Conservation (phyloP, 2,797 vertebrate genomes). For the Acropternis orthonyx region DNA sequence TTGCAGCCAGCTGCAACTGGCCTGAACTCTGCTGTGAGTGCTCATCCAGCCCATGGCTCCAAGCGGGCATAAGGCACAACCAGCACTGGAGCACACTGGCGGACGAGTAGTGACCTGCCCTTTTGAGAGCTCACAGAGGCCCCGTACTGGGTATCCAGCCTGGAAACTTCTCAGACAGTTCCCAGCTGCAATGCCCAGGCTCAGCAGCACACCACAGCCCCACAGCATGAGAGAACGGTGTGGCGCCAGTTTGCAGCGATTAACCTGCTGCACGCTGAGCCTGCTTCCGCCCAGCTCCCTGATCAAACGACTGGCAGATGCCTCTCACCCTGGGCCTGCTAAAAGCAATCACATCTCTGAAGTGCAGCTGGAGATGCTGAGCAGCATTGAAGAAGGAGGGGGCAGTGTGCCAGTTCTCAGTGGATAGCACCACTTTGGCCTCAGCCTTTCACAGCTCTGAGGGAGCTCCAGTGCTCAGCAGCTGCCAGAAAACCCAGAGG, state of each 20-base stretch:
- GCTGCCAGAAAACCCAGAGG: background rate
- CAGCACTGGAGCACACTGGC: fast-evolving
- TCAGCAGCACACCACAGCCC: background rate
- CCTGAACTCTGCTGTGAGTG: background rate
- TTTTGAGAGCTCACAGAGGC: background rate
- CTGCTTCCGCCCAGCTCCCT: background rate
- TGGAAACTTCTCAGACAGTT: background rate
- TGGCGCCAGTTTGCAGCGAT: background rate
- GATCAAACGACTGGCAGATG: background rate
- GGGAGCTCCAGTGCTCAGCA: background rate
- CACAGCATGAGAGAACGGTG: fast-evolving
- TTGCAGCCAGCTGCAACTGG: fast-evolving
- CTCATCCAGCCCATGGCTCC: fast-evolving
- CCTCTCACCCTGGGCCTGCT: background rate
- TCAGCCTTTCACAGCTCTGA: background rate
- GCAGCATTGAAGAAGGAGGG: background rate
- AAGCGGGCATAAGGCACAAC: fast-evolving
- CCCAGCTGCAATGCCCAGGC: background rate
- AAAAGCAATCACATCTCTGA: background rate
- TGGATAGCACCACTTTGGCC: fast-evolving
- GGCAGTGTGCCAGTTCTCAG: background rate
- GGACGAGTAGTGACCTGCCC: fast-evolving
- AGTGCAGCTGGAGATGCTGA: background rate
- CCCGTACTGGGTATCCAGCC: fast-evolving
- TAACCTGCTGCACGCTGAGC: background rate